These are phyloP conservation scores for Hypanus sabinus DNA, from an alignment of 2,113 vertebrate species.

Conservation along the genomic window DNA sequence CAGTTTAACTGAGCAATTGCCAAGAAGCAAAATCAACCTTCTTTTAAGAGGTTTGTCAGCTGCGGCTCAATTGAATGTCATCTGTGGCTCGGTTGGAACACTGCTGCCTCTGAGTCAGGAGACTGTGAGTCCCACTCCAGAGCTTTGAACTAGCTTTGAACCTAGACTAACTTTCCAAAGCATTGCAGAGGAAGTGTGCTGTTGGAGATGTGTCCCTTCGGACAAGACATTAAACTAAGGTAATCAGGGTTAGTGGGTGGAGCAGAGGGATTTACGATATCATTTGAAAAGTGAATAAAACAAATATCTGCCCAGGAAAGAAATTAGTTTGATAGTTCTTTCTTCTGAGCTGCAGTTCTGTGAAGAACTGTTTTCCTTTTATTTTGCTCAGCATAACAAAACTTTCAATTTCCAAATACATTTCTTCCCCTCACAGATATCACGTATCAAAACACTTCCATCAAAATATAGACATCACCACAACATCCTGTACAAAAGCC, in stretches of 20 bases:
- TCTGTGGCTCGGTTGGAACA: conserved; percentile 10
- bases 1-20: background rate
- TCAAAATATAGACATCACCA: no score
- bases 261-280: background rate
- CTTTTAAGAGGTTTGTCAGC: conserved; percentile 21
- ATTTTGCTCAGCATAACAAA: no score
- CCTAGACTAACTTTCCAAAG: background rate
- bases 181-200: background rate
- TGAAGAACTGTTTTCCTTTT: background rate
- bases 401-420: no score
- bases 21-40: background rate
- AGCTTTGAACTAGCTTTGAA: background rate
- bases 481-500: no score
- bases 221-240: background rate
- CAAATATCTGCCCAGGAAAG: background rate
- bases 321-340: background rate
- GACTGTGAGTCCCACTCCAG: conserved; percentile 6
- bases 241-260: background rate
- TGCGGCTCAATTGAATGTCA: background rate
- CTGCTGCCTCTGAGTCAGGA: background rate
- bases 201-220: background rate
- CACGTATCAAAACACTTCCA: no score
- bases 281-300: background rate
- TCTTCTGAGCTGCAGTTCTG: background rate
- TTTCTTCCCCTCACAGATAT: no score